Conservation (phyloP, 2,888 invertebrate species). For the Lasioglossum vierecki region DNA sequence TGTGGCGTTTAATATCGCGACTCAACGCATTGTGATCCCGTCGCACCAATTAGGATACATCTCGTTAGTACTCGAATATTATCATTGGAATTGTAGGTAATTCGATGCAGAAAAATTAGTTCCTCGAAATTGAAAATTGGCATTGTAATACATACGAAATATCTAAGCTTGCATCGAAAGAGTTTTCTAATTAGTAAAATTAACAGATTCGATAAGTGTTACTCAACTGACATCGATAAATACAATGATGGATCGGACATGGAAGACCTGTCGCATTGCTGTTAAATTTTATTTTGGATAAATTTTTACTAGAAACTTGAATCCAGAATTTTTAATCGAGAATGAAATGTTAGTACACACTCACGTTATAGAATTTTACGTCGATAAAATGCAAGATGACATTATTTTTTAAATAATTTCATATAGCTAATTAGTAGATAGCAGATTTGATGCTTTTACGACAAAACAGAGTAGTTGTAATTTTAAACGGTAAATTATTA, state of each 20-base stretch:
- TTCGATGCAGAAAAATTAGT: not conserved
- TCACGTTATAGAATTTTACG: not conserved
- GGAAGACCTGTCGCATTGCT: not conserved
- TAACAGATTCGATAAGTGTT: not conserved
- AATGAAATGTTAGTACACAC: not conserved
- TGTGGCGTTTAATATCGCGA: constrained; percentile 11
- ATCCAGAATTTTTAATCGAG: not conserved
- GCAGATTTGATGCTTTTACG: too few relatives aligned
- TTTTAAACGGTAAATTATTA: too few relatives aligned
- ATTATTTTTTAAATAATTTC: not conserved
- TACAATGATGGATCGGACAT: not conserved
- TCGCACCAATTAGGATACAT: constrained; percentile 18
- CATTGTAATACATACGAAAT: not conserved
- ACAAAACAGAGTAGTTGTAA: too few relatives aligned
- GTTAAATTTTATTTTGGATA: not conserved
- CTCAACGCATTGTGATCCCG: constrained; percentile 15
- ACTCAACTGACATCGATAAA: not conserved
- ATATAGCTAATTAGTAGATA: not conserved
- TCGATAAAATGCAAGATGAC: not conserved
- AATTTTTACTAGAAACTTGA: not conserved
- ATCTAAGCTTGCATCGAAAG: not conserved
- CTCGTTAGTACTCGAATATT: constrained; percentile 15
- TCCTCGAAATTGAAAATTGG: not conserved
- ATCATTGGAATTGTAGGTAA: constrained; percentile 11
- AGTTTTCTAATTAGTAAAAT: not conserved